Conservation (phyloP, 2,888 invertebrate species). For the Netelia fuscicornis region DNA sequence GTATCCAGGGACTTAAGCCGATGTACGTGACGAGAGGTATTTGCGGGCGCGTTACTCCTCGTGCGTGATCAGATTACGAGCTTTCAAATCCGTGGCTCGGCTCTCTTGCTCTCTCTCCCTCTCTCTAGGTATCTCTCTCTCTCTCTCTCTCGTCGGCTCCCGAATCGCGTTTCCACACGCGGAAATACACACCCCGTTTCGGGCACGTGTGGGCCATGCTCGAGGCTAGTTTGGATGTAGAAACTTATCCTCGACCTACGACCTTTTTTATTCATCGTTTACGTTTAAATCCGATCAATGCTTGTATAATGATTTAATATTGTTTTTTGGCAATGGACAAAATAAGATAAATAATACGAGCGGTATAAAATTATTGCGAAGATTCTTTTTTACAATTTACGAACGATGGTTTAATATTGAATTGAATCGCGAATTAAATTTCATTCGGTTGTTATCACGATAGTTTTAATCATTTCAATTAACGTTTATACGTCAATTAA, state of each 20-base stretch:
- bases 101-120: conserved; percentile 9
- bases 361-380: no score
- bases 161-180: conserved; percentile 23
- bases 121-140: neutral
- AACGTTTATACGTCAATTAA: conserved; percentile 5
- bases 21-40: conserved; percentile 80
- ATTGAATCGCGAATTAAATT: neutral
- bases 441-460: neutral
- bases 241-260: neutral
- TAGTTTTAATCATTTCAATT: conserved; percentile 1
- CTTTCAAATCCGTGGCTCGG: conserved; percentile 59
- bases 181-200: conserved; percentile 2
- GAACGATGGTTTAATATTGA: no score
- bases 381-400: no score
- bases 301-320: no score
- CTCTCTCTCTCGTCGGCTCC: neutral
- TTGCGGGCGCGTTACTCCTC: conserved; percentile 79
- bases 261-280: neutral
- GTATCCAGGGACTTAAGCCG: conserved; percentile 76
- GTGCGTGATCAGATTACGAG: conserved; percentile 82
- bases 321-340: no score
- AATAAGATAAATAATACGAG: no score
- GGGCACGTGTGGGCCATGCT: conserved; percentile 5
- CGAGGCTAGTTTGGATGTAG: neutral
- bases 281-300: neutral